These are phyloP conservation scores for Sphaerodactylus townsendi DNA, from an alignment of 2,113 vertebrate genomes.

Conservation along the genomic window DNA sequence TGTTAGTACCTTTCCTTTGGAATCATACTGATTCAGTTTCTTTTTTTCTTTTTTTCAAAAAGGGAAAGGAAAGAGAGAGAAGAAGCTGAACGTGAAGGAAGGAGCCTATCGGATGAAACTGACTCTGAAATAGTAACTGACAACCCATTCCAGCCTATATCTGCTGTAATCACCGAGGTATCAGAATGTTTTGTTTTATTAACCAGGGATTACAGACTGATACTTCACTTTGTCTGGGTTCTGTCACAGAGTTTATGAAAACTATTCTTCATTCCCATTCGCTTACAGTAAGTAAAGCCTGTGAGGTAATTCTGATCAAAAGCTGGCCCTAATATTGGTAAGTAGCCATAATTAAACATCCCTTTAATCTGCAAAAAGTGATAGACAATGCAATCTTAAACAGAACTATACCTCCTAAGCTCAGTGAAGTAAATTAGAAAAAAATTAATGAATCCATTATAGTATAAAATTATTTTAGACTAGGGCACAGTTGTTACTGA, in stretches of 20 bases:
- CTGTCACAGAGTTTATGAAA: neutral
- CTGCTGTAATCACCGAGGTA: conserved; percentile 84
- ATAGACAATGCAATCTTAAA: neutral
- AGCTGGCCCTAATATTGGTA: neutral
- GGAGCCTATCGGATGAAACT: conserved; percentile 61
- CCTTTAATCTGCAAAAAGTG: neutral
- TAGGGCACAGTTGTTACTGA: neutral
- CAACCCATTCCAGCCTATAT: conserved; percentile 91
- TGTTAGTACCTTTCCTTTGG: neutral
- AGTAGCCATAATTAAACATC: no score
- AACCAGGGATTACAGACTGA: conserved; percentile 6
- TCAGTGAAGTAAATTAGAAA: no score
- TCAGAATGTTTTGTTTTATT: conserved; percentile 24
- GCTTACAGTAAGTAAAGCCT: neutral
- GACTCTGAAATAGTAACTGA: conserved; percentile 69
- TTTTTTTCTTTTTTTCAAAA: conserved; percentile 18
- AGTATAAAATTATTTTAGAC: neutral
- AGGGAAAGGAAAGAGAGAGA: conserved; percentile 81
- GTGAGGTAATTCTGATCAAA: neutral
- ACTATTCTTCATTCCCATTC: neutral
- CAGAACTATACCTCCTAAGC: no score
- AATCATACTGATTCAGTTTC: neutral
- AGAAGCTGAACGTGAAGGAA: conserved; percentile 76
- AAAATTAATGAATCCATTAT: neutral
- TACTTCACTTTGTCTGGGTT: neutral